phyloP scores from a whole-genome alignment of 1,140 invertebrate species.

The Atta colombica region DNA sequence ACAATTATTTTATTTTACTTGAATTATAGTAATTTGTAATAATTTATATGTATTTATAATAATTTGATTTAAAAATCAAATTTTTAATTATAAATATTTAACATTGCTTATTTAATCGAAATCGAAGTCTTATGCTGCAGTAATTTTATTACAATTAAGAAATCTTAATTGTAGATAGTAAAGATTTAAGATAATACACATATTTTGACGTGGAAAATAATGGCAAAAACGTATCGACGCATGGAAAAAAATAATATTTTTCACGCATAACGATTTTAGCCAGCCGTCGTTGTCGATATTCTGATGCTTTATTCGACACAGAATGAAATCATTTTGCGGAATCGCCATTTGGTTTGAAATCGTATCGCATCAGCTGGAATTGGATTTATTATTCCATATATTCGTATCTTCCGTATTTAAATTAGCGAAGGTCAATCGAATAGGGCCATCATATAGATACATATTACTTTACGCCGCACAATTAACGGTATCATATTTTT shows the following conservation, averaged over 20 bases:
- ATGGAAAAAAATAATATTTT: slow-evolving; percentile 2
- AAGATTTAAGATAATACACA: neutral
- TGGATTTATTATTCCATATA: slow-evolving; percentile 59
- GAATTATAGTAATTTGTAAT: neutral
- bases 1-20: too few relatives aligned
- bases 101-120: neutral
- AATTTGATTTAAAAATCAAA: too few relatives aligned
- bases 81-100: neutral
- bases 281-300: slow-evolving; percentile 35
- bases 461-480: slow-evolving; percentile 34
- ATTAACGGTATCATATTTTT: slow-evolving; percentile 44
- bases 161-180: neutral
- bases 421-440: slow-evolving; percentile 47
- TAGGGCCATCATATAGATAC: slow-evolving; percentile 19
- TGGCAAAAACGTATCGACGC: neutral
- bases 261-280: slow-evolving; percentile 11
- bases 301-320: slow-evolving; percentile 36
- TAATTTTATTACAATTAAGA: neutral
- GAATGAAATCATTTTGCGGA: slow-evolving; percentile 57
- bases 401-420: slow-evolving; percentile 50
- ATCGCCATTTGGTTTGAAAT: slow-evolving; percentile 53
- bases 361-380: slow-evolving; percentile 40
- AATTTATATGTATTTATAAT: too few relatives aligned
- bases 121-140: neutral
- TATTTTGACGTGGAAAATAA: neutral